Conservation (phyloP, 2,797 vertebrate genomes). For the Alca torda region DNA sequence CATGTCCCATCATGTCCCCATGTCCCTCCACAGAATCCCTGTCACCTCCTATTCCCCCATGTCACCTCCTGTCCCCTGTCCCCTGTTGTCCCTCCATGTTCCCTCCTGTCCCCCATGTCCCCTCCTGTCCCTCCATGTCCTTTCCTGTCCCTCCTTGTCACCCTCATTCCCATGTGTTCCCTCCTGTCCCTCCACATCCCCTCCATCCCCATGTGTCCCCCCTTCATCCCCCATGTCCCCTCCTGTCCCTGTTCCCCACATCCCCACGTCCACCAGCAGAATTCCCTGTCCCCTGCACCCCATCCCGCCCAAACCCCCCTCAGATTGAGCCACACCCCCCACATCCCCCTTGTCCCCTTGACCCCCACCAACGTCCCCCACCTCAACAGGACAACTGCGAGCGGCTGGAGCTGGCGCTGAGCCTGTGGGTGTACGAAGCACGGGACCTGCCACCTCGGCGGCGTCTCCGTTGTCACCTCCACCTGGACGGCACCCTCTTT, state of each 20-base stretch:
- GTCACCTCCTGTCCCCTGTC: too few relatives aligned
- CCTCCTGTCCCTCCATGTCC: too few relatives aligned
- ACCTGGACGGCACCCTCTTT: constrained; percentile 86
- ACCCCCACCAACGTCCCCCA: too few relatives aligned
- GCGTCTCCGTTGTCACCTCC: constrained; percentile 84
- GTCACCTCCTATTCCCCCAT: too few relatives aligned
- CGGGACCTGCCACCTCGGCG: constrained; percentile 82
- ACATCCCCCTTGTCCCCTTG: neutral
- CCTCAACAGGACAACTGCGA: constrained; percentile 87
- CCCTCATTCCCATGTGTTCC: too few relatives aligned
- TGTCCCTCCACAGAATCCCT: neutral
- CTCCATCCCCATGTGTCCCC: neutral
- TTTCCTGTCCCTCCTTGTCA: neutral
- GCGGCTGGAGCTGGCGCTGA: constrained; percentile 87
- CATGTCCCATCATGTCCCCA: neutral
- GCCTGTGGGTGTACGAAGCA: constrained; percentile 91
- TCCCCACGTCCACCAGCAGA: neutral
- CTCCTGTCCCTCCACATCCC: neutral
- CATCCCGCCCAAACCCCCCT: too few relatives aligned
- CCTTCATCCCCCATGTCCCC: too few relatives aligned
- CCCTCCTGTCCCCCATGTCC: too few relatives aligned
- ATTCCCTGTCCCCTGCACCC: neutral
- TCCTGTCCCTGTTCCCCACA: too few relatives aligned
- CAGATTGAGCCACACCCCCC: neutral
- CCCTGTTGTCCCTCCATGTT: too few relatives aligned